Evolutionary conservation across 2,888 invertebrate genomes (phyloP).

Genomic region (Oligia latruncula): DNA sequence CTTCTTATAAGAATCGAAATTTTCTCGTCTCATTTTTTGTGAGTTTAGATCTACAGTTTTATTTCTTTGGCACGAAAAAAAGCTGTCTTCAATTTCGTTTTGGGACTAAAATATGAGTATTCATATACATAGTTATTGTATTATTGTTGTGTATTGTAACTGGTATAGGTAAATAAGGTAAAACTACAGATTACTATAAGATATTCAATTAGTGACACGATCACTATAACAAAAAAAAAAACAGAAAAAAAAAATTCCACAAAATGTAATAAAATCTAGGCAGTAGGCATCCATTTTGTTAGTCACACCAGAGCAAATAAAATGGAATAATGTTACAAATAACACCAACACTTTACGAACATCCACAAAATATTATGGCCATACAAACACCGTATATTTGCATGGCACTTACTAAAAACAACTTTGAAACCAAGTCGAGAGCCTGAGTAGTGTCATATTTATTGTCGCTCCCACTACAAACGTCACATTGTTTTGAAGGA

Average conservation of each 20-base stretch:
- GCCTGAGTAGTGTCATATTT: slow-evolving; percentile 51
- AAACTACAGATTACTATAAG: neutral
- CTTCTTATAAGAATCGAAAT: slow-evolving; percentile 31
- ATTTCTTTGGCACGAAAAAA: slow-evolving; percentile 36
- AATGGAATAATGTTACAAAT: slow-evolving; percentile 30
- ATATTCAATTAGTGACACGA: neutral
- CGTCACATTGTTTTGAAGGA: slow-evolving; percentile 58
- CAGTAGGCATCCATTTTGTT: neutral
- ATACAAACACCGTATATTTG: slow-evolving; percentile 49
- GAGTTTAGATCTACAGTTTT: slow-evolving; percentile 4
- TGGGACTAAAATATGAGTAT: neutral
- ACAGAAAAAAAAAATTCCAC: neutral
- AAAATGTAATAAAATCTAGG: neutral
- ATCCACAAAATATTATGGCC: slow-evolving; percentile 41
- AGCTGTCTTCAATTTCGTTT: slow-evolving; percentile 3
- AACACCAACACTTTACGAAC: slow-evolving; percentile 24
- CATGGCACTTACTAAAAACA: slow-evolving; percentile 51
- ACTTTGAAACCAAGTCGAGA: slow-evolving; percentile 36
- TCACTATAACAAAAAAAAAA: too few species aligned
- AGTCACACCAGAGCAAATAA: slow-evolving; percentile 25
- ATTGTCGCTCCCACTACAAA: slow-evolving; percentile 49
- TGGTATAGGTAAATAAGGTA: too few species aligned
- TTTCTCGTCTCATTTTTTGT: slow-evolving; percentile 20
- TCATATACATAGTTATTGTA: neutral
- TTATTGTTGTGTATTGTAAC: neutral